Evolutionary conservation across 1,140 invertebrate genomes (phyloP), one percentile per base, ranked within the genome.

Genomic region (Drosophila albomicans): DNA sequence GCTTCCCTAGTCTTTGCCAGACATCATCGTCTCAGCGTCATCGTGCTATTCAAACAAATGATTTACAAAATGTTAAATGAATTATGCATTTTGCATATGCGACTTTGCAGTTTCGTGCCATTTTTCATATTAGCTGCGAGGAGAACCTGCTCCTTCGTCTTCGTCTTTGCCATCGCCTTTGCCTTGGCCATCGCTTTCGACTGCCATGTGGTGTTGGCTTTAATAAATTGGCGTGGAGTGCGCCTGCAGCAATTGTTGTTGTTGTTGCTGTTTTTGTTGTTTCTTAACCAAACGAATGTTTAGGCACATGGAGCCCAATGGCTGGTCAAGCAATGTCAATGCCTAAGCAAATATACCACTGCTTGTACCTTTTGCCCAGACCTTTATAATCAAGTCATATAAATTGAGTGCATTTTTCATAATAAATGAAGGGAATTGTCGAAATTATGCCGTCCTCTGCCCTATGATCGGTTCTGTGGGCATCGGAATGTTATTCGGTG

Each of bases 61-160:
- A 91, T 91, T 88, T 91, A 91, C 88, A 91, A 91, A 91, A 91
- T 91, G 88, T 88, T 91, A 91, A 91, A 91, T 91, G 88, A 91
- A 91, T 91, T 91, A 91, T 91, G 88, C 79, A 88, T 91, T 91
- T 81, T 85, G 80, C 88, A 87, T 88, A 88, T 91, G 82, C 68
- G 74, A 57, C 75, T 89, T 73, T 75, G 75, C 78, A 56, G 65
- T 32, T 67, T 87, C 66, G 70, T 78, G 84, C 87, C 64, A 86
- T 89, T 89, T 86, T 86, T 89, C 84, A 87, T 87, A 80, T 74
- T 72, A 84, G 72, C 74, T 51, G 54, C 64, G 52, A 57, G 25
- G 38, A 48, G 65, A 51, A 64, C 28, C 61, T 75, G 80, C 66
- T 25, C n/a, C 51, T 32, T 13, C 49, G 10, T 30, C 51, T 43